Evolutionary conservation across 2,113 vertebrate genomes (phyloP).

Genomic region (Nerophis ophidion): DNA sequence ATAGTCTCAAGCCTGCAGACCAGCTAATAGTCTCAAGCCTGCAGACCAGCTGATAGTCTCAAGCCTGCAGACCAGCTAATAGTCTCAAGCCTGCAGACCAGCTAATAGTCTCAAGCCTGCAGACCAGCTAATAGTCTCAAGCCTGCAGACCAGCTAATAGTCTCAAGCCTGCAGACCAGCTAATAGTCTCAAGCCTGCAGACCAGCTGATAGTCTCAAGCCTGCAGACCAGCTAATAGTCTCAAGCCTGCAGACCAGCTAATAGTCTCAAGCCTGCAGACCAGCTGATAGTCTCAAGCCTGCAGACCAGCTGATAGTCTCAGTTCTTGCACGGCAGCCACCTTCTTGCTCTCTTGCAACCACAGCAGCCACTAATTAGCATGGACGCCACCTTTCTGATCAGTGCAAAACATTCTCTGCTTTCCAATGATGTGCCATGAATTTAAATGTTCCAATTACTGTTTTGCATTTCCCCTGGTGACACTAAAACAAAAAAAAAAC

Average conservation of each 20-base stretch:
- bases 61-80: background rate
- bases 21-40: too few species aligned
- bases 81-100: background rate
- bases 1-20: background rate
- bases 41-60: too few species aligned
- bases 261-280: too few species aligned
- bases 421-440: constrained; percentile 50
- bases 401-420: constrained; percentile 55
- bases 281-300: too few species aligned
- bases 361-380: constrained; percentile 59
- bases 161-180: background rate
- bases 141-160: background rate
- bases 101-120: background rate
- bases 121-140: background rate
- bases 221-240: background rate
- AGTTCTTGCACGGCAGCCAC: constrained; percentile 39
- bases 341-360: constrained; percentile 43
- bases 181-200: too few species aligned
- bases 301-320: constrained; percentile 37
- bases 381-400: constrained; percentile 66
- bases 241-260: background rate
- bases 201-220: too few species aligned
- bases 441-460: constrained; percentile 67
- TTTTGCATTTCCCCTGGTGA: constrained; percentile 40
- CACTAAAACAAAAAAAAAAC: constrained; percentile 18